phyloP scores from a whole-genome alignment of 2,113 vertebrate genomes.

The Corydoras sp. region DNA sequence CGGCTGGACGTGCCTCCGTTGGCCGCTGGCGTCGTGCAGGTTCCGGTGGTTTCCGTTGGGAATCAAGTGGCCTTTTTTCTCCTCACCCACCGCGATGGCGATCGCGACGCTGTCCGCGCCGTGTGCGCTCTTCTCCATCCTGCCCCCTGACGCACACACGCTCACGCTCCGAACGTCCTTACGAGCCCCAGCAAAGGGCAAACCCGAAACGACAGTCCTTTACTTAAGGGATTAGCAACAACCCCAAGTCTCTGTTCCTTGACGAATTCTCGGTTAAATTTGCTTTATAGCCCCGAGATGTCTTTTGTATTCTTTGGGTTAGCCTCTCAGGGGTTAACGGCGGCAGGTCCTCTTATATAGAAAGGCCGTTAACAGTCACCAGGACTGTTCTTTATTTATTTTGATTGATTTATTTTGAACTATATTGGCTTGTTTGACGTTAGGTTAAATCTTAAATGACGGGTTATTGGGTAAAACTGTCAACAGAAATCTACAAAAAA shows the following conservation, averaged over 20 bases:
- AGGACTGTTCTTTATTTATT: conserved; percentile 16
- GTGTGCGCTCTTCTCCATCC: conserved; percentile 61
- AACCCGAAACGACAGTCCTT: conserved; percentile 12
- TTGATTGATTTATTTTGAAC: too few relatives aligned
- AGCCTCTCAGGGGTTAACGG: conserved; percentile 22
- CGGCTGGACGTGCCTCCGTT: conserved; percentile 45
- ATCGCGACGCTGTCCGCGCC: conserved; percentile 57
- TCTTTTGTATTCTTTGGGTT: conserved; percentile 39
- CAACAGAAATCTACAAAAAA: not conserved
- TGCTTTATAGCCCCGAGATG: conserved; percentile 31
- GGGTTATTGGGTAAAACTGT: too few relatives aligned
- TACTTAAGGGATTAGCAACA: conserved; percentile 17
- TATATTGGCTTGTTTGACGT: too few relatives aligned
- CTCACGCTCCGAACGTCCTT: conserved; percentile 26
- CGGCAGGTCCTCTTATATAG: conserved; percentile 32
- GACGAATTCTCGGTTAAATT: conserved; percentile 27
- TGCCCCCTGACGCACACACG: conserved; percentile 36
- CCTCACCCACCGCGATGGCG: conserved; percentile 54
- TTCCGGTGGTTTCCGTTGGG: conserved; percentile 54
- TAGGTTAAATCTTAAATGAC: too few relatives aligned
- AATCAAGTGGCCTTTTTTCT: conserved; percentile 58
- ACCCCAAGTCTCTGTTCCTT: conserved; percentile 37
- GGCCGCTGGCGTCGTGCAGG: conserved; percentile 38
- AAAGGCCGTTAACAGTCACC: conserved; percentile 9
- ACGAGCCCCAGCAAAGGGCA: conserved; percentile 11